Evolutionary conservation across 1,140 invertebrate species (phyloP).

Genomic region (Halesus radiatus): DNA sequence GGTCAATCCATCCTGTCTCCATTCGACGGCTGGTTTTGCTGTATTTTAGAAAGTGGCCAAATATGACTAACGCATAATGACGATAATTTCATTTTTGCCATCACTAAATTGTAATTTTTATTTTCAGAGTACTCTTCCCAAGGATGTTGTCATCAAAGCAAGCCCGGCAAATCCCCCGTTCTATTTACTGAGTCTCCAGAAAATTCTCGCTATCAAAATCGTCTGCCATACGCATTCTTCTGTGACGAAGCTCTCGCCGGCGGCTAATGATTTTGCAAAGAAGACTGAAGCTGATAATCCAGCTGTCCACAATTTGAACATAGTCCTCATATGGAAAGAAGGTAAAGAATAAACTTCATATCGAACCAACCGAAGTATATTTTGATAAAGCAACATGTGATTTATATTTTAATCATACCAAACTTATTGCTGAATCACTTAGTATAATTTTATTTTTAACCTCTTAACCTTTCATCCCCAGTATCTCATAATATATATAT

Average conservation of each 20-base stretch:
- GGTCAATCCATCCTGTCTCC: too few species aligned
- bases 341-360: slow-evolving; percentile 66
- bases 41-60: too few species aligned
- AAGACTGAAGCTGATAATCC: slow-evolving; percentile 59
- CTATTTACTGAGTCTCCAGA: slow-evolving; percentile 75
- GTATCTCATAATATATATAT: too few species aligned
- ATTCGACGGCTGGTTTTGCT: too few species aligned
- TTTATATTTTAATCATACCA: too few species aligned
- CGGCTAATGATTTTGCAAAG: slow-evolving; percentile 59
- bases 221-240: slow-evolving; percentile 78
- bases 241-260: slow-evolving; percentile 64
- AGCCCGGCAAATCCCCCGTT: slow-evolving; percentile 77
- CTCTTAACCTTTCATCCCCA: too few species aligned
- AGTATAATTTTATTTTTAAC: too few species aligned
- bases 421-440: too few species aligned
- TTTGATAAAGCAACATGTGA: too few species aligned
- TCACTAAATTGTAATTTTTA: slow-evolving; percentile 12
- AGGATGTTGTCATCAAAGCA: slow-evolving; percentile 79
- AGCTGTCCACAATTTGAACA: slow-evolving; percentile 66
- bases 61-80: too few species aligned
- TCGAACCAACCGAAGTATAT: too few species aligned
- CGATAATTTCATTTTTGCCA: too few species aligned
- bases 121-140: slow-evolving; percentile 65
- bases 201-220: slow-evolving; percentile 69
- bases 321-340: slow-evolving; percentile 84